Conservation (phyloP, 2,797 vertebrate genomes). For the Onychomys arenicola region DNA sequence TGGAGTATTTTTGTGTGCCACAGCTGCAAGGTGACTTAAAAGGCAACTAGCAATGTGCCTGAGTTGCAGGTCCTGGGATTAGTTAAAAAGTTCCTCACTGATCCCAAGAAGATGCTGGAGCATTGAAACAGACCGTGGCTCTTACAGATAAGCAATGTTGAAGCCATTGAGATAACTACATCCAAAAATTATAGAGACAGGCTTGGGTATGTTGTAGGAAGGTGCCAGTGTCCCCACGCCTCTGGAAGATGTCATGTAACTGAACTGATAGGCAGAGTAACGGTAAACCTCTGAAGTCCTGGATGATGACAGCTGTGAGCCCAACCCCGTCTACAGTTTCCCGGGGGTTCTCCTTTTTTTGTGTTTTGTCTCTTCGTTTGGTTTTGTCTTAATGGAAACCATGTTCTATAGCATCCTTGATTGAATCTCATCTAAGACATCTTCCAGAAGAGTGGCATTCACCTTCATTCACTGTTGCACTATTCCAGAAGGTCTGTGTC, state of each 20-base stretch:
- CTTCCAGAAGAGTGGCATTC: background rate
- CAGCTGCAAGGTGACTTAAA: conserved; percentile 92
- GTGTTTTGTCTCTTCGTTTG: conserved; percentile 89
- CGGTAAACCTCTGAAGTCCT: conserved; percentile 95
- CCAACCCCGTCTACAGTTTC: conserved; percentile 94
- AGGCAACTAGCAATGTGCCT: conserved; percentile 95
- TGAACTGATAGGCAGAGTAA: conserved; percentile 93
- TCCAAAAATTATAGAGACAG: conserved; percentile 93
- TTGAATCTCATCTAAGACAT: background rate
- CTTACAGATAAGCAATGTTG: conserved; percentile 89
- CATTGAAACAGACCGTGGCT: conserved; percentile 89
- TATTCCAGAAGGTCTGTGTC: background rate
- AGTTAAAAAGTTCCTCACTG: conserved; percentile 93
- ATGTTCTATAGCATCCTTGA: background rate
- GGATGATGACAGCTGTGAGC: conserved; percentile 92
- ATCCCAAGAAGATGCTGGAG: conserved; percentile 96
- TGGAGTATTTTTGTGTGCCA: conserved; percentile 92
- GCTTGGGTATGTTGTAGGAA: conserved; percentile 98
- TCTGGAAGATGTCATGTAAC: conserved; percentile 95
- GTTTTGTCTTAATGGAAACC: background rate
- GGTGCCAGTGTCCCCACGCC: conserved; percentile 95
- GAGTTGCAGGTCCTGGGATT: conserved; percentile 94
- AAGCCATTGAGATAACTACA: conserved; percentile 71
- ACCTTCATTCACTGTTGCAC: background rate
- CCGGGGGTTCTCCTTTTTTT: conserved; percentile 88